phyloP scores from a whole-genome alignment of 2,797 vertebrate genomes.

The Protosalanx chinensis region DNA sequence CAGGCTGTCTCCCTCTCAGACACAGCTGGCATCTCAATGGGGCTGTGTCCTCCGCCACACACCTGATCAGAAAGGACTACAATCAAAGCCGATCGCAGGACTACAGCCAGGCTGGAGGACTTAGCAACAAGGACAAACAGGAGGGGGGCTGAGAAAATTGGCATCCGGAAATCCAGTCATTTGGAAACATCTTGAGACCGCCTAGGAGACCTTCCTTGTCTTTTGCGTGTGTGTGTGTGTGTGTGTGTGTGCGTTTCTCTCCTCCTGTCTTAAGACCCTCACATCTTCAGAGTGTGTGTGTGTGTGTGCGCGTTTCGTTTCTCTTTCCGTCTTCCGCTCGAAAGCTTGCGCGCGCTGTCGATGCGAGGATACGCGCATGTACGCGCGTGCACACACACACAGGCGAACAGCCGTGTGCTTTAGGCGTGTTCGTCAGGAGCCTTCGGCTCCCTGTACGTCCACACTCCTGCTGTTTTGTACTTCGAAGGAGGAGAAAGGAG shows the following conservation, averaged over 20 bases:
- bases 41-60: conserved; percentile 23
- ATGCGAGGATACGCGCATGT: no score
- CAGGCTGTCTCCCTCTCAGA: conserved; percentile 61
- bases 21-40: conserved; percentile 67
- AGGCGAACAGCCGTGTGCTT: conserved; percentile 57
- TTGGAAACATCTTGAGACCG: conserved; percentile 36
- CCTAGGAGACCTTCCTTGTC: no score
- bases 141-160: not conserved
- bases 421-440: conserved; percentile 55
- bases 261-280: no score
- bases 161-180: conserved; percentile 31
- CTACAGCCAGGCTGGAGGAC: conserved; percentile 2
- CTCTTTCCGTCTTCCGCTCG: no score
- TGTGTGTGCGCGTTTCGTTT: no score
- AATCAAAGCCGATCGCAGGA: not conserved
- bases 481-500: conserved; percentile 42
- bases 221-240: conserved; percentile 2
- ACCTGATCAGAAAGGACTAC: not conserved
- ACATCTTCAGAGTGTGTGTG: no score
- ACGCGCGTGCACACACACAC: conserved; percentile 28
- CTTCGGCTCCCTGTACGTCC: conserved; percentile 60
- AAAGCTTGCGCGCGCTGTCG: conserved; percentile 12
- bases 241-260: not conserved
- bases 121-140: conserved; percentile 21
- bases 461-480: conserved; percentile 70